These are phyloP conservation scores for Drosophila paucipuncta DNA, from an alignment of 2,888 invertebrate species.

Conservation along the genomic window DNA sequence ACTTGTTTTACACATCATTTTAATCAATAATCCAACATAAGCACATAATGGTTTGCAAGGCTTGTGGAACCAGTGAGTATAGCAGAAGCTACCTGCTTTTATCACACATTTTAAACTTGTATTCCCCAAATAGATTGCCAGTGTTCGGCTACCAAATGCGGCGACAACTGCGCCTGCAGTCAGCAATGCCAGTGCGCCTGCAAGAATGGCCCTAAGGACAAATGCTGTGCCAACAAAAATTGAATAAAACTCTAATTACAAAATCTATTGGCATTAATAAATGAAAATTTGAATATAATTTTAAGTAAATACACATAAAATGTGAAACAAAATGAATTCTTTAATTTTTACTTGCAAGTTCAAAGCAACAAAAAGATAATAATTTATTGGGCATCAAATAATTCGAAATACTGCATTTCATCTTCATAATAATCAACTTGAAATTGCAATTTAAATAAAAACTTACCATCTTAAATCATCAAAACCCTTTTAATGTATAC, in stretches of 20 bases:
- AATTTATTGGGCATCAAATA: background rate
- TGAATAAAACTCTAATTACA: slow-evolving; percentile 4
- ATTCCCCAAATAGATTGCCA: slow-evolving; percentile 62
- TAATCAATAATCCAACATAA: slow-evolving; percentile 5
- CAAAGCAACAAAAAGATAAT: background rate
- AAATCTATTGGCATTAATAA: background rate
- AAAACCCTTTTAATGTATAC: background rate
- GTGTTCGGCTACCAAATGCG: slow-evolving; percentile 72
- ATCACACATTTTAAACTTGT: background rate
- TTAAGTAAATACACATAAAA: background rate
- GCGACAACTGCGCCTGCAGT: slow-evolving; percentile 75
- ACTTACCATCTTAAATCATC: background rate
- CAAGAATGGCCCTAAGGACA: slow-evolving; percentile 74
- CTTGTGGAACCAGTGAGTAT: slow-evolving; percentile 72
- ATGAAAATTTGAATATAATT: background rate
- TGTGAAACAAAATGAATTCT: background rate
- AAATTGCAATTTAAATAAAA: background rate
- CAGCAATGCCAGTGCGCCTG: slow-evolving; percentile 74
- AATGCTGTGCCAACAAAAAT: slow-evolving; percentile 71
- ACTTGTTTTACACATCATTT: background rate
- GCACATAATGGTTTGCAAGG: slow-evolving; percentile 72
- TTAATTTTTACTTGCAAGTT: background rate
- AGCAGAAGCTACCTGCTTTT: background rate
- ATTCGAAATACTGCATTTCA: background rate
- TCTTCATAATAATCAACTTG: background rate